Base-by-base conservation (phyloP, 2,888 invertebrate species). In the Pardosa pseudoannulata region DNA sequence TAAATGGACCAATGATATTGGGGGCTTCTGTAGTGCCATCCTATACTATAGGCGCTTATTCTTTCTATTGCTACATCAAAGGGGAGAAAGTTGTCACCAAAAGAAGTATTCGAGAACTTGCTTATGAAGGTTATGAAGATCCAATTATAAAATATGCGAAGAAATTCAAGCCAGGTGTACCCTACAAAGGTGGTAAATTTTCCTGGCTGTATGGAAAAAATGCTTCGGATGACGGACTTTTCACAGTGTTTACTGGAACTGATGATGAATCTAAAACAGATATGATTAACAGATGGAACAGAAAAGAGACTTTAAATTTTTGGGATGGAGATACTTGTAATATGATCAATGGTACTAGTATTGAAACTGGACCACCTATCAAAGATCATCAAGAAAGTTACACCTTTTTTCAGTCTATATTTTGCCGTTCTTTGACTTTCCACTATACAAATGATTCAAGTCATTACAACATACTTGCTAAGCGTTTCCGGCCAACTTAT, bases 1-100 rank as follows among this genome's bases (percentile, higher is more conserved):
- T 90, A 7, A 90, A 90, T 71, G 86, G 89, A 13, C 90, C 90
- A 1, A 87, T 90, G 46, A 70, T 90, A 32, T 73, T 79, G 0
- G 73, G 68, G 13, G 5, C 9, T 5, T 78, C 78, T 11, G 73
- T 70, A 31, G 46, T 2, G 36, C 74, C 0, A 1, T 74, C 7
- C 78, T 65, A 64, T 29, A 41, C 1, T 79, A 28, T 27, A 41
- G 31, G 0, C 9, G 16, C 9, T 11, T 28, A 16, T 23, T 27
- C 16, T 16, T 3, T 13, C 13, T 41, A 72, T 29, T 78, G 71
- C 16, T 29, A n/a, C 9, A 23, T 41, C 6, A 11, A 23, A 11
- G 56, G 65, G 1, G 89, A 89, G 31, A 75, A 13, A 0, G 23
- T 89, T 16, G 50, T 89, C 6, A 87, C 64, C n/a, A 16, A 31